phyloP scores from a whole-genome alignment of 2,888 invertebrate species.

The Rhamnusium bicolor region DNA sequence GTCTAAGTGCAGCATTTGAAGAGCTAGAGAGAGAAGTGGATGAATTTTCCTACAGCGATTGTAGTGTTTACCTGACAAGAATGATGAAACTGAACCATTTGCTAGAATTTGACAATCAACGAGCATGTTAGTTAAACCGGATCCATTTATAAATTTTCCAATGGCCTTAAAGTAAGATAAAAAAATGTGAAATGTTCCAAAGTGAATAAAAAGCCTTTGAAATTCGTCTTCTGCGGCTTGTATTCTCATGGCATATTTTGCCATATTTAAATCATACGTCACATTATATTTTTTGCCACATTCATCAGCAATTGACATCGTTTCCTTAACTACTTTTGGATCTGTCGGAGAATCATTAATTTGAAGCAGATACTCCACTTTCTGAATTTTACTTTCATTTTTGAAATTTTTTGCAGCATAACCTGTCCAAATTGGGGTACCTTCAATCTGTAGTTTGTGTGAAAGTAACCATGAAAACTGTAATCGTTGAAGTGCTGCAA shows the following conservation, averaged over 20 bases:
- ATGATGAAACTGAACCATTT: not conserved
- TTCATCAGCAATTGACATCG: conserved; percentile 13
- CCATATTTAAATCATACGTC: conserved; percentile 47
- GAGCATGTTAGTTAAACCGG: conserved; percentile 51
- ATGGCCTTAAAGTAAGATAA: conserved; percentile 52
- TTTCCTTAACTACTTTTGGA: conserved; percentile 39
- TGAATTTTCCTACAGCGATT: not conserved
- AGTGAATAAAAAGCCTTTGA: conserved; percentile 37
- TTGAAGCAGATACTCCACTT: conserved; percentile 49
- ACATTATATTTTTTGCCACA: not conserved
- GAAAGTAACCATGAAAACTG: conserved; percentile 41
- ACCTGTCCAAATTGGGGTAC: conserved; percentile 38
- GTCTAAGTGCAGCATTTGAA: not conserved
- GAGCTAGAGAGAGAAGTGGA: not conserved
- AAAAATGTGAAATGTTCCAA: conserved; percentile 45
- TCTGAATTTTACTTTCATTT: conserved; percentile 43
- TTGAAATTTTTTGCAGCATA: not conserved
- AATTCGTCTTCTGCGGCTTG: conserved; percentile 39
- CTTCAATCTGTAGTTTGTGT: conserved; percentile 28
- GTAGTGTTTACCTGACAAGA: not conserved
- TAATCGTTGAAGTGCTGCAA: conserved; percentile 35
- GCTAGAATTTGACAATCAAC: conserved; percentile 35
- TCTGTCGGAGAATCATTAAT: conserved; percentile 55
- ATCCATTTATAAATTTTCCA: conserved; percentile 54
- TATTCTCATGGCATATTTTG: conserved; percentile 43